Percentiles rank a stretch among this genome's conserved stretches.
These are phyloP conservation scores for Diplosoma virens DNA, from an alignment of 23 tunicate genomes.

Conservation along the genomic window DNA sequence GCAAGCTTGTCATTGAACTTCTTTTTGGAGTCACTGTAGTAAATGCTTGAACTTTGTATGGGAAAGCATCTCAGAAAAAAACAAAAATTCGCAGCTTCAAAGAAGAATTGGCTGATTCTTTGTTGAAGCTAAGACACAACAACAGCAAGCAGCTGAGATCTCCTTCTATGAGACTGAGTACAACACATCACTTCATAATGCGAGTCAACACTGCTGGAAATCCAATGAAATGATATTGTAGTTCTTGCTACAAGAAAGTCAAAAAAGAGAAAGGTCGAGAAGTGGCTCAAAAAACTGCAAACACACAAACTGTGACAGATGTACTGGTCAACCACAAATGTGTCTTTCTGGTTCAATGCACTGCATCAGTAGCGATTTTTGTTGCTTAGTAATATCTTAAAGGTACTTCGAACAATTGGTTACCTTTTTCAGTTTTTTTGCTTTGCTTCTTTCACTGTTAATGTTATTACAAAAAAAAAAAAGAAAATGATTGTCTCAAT, in stretches of 20 bases:
- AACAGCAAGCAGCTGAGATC: constrained; percentile 7
- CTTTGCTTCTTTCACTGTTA: constrained; percentile 12
- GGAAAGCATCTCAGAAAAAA: constrained; percentile 21
- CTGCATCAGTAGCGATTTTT: constrained; percentile 18
- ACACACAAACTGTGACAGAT: constrained; percentile 12
- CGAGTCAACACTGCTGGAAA: constrained; percentile 3
- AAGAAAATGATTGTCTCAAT: constrained; percentile 15
- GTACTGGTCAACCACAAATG: constrained; percentile 20
- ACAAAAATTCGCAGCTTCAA: constrained; percentile 18
- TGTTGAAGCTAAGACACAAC: constrained; percentile 7
- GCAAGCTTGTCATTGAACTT: constrained; percentile 21
- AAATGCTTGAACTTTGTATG: constrained; percentile 5
- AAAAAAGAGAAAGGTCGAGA: constrained; percentile 5
- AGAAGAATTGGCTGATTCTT: constrained; percentile 22
- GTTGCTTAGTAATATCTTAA: constrained; percentile 16
- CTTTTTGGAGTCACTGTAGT: constrained; percentile 21
- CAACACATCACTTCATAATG: constrained; percentile 4
- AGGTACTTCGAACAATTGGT: constrained; percentile 11
- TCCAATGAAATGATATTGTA: constrained; percentile 8
- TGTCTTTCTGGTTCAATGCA: constrained; percentile 14
- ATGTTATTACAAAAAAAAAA: neutral
- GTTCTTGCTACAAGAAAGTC: constrained; percentile 8
- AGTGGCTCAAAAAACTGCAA: constrained; percentile 25
- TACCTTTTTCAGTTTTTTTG: neutral
- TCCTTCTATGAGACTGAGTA: constrained; percentile 7